Evolutionary conservation across 2,888 invertebrate species (phyloP).

Genomic region (Heliconius hortense): DNA sequence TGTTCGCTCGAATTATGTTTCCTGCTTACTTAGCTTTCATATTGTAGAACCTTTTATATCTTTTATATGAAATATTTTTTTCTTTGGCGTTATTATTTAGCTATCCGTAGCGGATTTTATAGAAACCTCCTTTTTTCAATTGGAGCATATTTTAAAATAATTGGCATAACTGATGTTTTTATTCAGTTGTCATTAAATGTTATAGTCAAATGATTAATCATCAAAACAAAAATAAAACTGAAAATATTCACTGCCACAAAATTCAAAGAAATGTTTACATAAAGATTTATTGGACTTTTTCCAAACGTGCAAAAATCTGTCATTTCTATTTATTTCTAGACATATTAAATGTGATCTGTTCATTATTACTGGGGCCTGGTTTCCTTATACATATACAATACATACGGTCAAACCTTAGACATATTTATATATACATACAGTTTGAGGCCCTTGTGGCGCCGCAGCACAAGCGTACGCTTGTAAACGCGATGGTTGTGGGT

Average conservation of each 20-base stretch:
- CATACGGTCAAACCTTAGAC: not conserved
- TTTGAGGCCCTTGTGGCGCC: not conserved
- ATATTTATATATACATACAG: not conserved
- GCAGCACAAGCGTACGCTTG: too few species aligned
- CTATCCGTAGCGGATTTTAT: not conserved
- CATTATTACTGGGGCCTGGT: not conserved
- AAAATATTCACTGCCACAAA: not conserved
- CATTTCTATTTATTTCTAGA: not conserved
- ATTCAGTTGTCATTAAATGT: not conserved
- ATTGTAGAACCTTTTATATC: too few species aligned
- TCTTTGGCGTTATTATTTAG: not conserved
- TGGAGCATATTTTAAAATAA: not conserved
- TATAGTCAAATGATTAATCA: not conserved
- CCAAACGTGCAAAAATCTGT: conserved; percentile 7
- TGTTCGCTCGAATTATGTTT: too few species aligned
- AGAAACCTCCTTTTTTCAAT: too few species aligned
- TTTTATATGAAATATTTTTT: too few species aligned
- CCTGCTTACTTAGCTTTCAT: too few species aligned
- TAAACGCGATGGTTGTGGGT: not conserved
- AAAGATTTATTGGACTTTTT: not conserved
- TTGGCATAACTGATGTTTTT: not conserved
- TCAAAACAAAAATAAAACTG: not conserved
- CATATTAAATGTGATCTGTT: not conserved
- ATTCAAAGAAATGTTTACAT: not conserved
- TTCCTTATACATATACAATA: not conserved